Evolutionary conservation across 2,113 vertebrate genomes (phyloP).

Genomic region (Amphilophus citrinellus): DNA sequence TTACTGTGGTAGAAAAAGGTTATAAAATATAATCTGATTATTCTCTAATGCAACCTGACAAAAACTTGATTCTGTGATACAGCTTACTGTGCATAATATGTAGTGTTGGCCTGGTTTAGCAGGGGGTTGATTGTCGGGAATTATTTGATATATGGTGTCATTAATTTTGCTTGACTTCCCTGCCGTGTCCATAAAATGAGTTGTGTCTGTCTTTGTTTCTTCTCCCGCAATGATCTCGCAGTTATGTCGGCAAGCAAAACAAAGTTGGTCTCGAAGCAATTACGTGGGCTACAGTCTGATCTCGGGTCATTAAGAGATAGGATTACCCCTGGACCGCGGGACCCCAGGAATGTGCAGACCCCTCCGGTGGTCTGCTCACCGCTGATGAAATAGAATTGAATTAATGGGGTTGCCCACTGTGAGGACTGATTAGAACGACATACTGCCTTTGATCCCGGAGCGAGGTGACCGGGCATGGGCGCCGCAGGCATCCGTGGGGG

Average conservation of each 20-base stretch:
- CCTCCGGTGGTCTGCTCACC: conserved; percentile 57
- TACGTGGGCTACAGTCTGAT: conserved; percentile 53
- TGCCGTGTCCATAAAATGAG: conserved; percentile 57
- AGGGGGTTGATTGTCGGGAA: conserved; percentile 60
- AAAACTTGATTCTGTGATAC: conserved; percentile 23
- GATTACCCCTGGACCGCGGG: conserved; percentile 65
- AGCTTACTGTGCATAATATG: conserved; percentile 2
- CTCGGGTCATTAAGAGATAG: conserved; percentile 63
- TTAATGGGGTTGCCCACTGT: conserved; percentile 77
- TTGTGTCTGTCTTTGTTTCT: conserved; percentile 56
- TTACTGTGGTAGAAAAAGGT: conserved; percentile 2
- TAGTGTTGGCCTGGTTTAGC: conserved; percentile 53
- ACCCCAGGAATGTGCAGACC: conserved; percentile 66
- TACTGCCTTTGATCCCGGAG: conserved; percentile 69
- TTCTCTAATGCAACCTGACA: neutral
- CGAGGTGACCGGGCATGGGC: conserved; percentile 62
- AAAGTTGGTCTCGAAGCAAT: conserved; percentile 55
- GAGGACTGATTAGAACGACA: conserved; percentile 72
- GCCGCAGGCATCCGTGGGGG: conserved; percentile 32
- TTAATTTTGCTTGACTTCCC: conserved; percentile 71
- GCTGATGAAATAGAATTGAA: conserved; percentile 79
- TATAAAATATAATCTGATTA: conserved; percentile 8
- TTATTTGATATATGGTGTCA: conserved; percentile 62
- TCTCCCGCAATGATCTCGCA: conserved; percentile 29
- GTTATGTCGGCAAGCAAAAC: conserved; percentile 46